These are phyloP conservation scores for Marmota monax DNA, from an alignment of 2,113 vertebrate genomes.

Conservation along the genomic window DNA sequence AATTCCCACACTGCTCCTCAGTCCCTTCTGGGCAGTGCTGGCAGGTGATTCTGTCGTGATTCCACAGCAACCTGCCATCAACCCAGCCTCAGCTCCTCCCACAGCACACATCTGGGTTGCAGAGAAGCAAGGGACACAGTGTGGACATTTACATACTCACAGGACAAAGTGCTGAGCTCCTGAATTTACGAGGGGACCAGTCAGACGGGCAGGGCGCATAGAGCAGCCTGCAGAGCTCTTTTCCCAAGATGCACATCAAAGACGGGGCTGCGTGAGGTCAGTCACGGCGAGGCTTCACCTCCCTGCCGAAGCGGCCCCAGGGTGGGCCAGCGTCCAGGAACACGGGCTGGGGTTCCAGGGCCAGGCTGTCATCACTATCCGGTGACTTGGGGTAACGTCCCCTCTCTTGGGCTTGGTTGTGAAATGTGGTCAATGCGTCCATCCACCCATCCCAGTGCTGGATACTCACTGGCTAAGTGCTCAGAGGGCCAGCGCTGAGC, in stretches of 20 bases:
- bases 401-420: neutral
- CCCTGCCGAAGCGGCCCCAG: neutral
- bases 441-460: too few relatives aligned
- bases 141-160: accelerated
- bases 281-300: neutral
- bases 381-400: neutral
- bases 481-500: neutral
- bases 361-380: neutral
- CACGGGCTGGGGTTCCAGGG: neutral
- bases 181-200: neutral
- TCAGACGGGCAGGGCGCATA: neutral
- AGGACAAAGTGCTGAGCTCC: neutral
- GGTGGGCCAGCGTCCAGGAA: neutral
- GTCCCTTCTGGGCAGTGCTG: neutral
- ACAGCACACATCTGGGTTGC: neutral
- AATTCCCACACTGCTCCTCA: neutral
- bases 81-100: neutral
- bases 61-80: neutral
- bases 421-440: neutral
- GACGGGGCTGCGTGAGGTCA: too few relatives aligned
- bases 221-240: neutral
- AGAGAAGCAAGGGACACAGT: too few relatives aligned
- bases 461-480: neutral
- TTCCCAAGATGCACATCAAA: too few relatives aligned
- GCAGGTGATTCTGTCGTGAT: neutral